Conservation (phyloP, 2,888 invertebrate species). For the Patella depressa region DNA sequence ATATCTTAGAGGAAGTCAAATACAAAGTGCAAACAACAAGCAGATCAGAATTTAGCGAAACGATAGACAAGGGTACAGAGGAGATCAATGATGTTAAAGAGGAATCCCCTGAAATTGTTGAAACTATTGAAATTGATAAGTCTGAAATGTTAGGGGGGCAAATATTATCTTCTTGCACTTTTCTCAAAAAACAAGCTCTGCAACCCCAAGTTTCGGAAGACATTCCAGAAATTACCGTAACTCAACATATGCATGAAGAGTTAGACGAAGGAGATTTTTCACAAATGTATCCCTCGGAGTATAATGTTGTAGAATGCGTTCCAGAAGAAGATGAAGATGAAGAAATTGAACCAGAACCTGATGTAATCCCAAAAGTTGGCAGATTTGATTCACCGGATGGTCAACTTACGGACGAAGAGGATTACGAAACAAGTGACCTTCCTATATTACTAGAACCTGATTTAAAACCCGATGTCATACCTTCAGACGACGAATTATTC, state of each 20-base stretch:
- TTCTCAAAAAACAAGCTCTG: slow-evolving; percentile 23
- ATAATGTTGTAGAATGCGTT: slow-evolving; percentile 29
- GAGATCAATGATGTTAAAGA: slow-evolving; percentile 24
- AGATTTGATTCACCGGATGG: slow-evolving; percentile 6
- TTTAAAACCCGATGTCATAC: background rate
- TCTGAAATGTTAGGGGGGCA: background rate
- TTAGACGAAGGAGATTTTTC: slow-evolving; percentile 53
- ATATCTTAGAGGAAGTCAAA: slow-evolving; percentile 63
- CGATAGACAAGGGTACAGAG: slow-evolving; percentile 32
- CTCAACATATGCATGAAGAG: slow-evolving; percentile 74
- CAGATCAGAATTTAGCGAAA: slow-evolving; percentile 38
- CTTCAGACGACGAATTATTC: slow-evolving; percentile 38
- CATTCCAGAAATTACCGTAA: slow-evolving; percentile 78
- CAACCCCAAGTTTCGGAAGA: slow-evolving; percentile 61
- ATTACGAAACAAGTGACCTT: slow-evolving; percentile 61
- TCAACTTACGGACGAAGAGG: slow-evolving; percentile 51
- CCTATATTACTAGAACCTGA: background rate
- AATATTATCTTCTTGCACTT: slow-evolving; percentile 18
- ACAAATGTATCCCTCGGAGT: background rate
- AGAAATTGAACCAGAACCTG: slow-evolving; percentile 22
- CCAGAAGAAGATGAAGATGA: slow-evolving; percentile 43
- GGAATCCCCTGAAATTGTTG: background rate
- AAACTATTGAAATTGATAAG: slow-evolving; percentile 13
- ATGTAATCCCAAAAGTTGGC: slow-evolving; percentile 7
- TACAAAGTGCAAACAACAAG: slow-evolving; percentile 48